A percentile compares a stretch with the other conserved stretches of the same genome.
Conservation (phyloP, 2,113 vertebrate species). For the Channa argus region DNA sequence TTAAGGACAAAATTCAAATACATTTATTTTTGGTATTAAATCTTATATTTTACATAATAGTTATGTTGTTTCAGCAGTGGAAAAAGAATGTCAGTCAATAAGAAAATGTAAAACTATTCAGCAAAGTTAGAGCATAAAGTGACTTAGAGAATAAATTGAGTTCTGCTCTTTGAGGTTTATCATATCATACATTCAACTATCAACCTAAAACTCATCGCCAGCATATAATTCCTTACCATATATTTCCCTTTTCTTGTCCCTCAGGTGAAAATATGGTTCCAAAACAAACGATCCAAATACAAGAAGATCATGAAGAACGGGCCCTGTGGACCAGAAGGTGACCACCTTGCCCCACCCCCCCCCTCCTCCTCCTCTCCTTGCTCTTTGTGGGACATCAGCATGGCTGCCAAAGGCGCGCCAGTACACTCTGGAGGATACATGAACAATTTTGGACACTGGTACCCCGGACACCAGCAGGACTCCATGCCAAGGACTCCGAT, state of each 20-base stretch:
- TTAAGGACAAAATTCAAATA: no score
- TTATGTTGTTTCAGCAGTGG: no score
- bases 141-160: no score
- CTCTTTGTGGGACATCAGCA: constrained; percentile 88
- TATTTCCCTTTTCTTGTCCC: constrained; percentile 16
- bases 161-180: no score
- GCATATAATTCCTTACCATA: neutral
- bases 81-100: no score
- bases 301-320: constrained; percentile 95
- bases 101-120: no score
- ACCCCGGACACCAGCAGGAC: constrained; percentile 87
- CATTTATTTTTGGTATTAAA: no score
- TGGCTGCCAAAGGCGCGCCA: constrained; percentile 81
- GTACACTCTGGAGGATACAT: constrained; percentile 84
- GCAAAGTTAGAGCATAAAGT: no score
- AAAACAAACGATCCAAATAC: constrained; percentile 88
- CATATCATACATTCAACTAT: no score
- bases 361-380: constrained; percentile 85
- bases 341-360: constrained; percentile 75
- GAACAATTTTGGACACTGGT: constrained; percentile 90
- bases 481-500: constrained; percentile 84
- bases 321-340: constrained; percentile 82
- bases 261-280: constrained; percentile 96
- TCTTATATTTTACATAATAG: no score
- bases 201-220: no score